phyloP scores from a whole-genome alignment of 2,113 vertebrate species.

The Butastur rufipennis region DNA sequence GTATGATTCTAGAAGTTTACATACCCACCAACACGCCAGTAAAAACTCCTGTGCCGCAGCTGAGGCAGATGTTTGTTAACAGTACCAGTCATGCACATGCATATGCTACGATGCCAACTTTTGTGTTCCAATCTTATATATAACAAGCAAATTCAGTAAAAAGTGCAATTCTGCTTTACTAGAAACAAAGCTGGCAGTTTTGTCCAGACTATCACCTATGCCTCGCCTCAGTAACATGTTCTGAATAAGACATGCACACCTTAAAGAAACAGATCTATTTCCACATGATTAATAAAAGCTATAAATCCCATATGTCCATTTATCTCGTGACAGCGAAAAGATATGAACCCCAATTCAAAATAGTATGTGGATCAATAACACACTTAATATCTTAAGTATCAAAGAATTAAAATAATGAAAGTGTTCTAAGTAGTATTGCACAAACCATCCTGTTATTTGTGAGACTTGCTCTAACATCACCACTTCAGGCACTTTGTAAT shows the following conservation, averaged over 20 bases:
- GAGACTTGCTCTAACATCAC: background rate
- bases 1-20: background rate
- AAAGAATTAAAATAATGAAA: background rate
- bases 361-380: background rate
- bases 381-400: background rate
- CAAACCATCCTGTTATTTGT: background rate
- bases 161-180: background rate
- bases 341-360: background rate
- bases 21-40: background rate
- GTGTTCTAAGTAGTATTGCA: background rate
- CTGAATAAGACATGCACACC: background rate
- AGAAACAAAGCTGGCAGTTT: background rate
- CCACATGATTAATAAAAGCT: background rate
- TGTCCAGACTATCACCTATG: background rate
- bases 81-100: background rate
- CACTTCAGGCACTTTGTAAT: background rate
- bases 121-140: background rate
- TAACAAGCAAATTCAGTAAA: background rate
- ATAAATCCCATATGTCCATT: background rate
- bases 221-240: background rate
- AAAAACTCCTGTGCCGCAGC: background rate
- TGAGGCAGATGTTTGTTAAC: background rate
- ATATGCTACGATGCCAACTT: accelerated
- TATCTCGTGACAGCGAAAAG: background rate
- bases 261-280: background rate